A percentile compares a stretch with the other conserved stretches of the same genome.
These are phyloP conservation scores for Camponotus fellah DNA, from an alignment of 2,888 invertebrate genomes.

Conservation along the genomic window DNA sequence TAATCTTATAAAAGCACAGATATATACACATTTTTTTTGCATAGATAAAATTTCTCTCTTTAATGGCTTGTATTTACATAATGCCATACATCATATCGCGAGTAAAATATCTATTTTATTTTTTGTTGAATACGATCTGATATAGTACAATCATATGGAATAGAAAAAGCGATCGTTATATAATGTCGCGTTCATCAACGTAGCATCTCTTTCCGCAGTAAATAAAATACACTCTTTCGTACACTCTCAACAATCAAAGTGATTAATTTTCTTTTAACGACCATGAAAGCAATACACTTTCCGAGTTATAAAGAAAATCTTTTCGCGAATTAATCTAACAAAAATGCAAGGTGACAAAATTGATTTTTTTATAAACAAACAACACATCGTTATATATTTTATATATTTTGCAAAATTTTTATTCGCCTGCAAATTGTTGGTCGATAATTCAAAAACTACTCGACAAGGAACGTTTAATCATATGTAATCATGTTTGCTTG, in stretches of 20 bases:
- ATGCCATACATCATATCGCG: background rate
- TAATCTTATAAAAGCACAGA: background rate
- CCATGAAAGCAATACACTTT: background rate
- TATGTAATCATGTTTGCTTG: background rate
- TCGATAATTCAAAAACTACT: background rate
- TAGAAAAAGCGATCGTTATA: background rate
- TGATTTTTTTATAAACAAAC: background rate
- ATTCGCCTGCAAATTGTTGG: background rate
- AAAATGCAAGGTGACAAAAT: background rate
- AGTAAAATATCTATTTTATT: slow-evolving; percentile 19
- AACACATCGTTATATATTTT: background rate
- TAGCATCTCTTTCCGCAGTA: background rate
- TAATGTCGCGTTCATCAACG: background rate
- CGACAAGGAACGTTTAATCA: background rate
- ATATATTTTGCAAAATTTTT: background rate
- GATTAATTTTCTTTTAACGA: background rate
- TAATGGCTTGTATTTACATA: background rate
- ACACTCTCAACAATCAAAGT: background rate
- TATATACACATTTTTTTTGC: background rate
- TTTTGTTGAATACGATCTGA: slow-evolving; percentile 2
- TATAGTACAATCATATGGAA: background rate
- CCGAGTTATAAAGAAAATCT: background rate
- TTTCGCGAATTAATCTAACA: background rate
- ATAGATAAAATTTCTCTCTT: background rate
- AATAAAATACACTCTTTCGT: background rate